Evolutionary conservation across 2,888 invertebrate species (phyloP).

Genomic region (Zootermopsis nevadensis): DNA sequence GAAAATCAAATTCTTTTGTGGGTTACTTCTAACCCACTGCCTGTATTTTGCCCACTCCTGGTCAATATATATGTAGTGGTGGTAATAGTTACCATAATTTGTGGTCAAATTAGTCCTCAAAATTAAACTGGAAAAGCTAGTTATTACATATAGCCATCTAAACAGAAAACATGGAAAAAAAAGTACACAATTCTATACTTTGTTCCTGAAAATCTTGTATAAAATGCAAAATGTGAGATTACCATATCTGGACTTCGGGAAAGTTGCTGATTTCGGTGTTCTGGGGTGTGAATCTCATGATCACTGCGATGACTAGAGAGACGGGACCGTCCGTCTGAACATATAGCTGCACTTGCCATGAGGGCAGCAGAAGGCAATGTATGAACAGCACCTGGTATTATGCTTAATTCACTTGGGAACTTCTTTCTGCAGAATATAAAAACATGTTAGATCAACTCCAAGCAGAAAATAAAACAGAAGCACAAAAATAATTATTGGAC

Average conservation of each 20-base stretch:
- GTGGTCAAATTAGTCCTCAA: too few species aligned
- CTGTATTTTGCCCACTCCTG: too few species aligned
- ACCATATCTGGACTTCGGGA: constrained; percentile 36
- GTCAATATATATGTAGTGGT: too few species aligned
- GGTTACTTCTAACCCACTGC: too few species aligned
- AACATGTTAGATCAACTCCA: neutral
- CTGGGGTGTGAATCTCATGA: constrained; percentile 73
- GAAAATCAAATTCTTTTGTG: too few species aligned
- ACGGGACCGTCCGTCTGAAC: constrained; percentile 54
- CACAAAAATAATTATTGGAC: too few species aligned
- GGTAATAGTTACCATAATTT: too few species aligned
- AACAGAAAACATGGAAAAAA: too few species aligned
- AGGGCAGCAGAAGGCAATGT: constrained; percentile 9
- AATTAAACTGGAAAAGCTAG: too few species aligned
- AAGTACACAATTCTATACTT: too few species aligned
- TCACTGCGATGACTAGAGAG: constrained; percentile 71
- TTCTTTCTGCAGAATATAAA: constrained; percentile 64
- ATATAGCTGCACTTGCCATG: constrained; percentile 4
- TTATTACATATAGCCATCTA: too few species aligned
- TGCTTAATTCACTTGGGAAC: constrained; percentile 70
- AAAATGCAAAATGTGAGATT: neutral
- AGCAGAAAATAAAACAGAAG: neutral
- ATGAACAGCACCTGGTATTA: constrained; percentile 61
- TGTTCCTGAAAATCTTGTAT: too few species aligned
- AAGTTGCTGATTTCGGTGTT: constrained; percentile 65